Evolutionary conservation across 2,113 vertebrate species (phyloP), one percentile per base, ranked within the genome.

Genomic region (Amphilophus citrinellus): DNA sequence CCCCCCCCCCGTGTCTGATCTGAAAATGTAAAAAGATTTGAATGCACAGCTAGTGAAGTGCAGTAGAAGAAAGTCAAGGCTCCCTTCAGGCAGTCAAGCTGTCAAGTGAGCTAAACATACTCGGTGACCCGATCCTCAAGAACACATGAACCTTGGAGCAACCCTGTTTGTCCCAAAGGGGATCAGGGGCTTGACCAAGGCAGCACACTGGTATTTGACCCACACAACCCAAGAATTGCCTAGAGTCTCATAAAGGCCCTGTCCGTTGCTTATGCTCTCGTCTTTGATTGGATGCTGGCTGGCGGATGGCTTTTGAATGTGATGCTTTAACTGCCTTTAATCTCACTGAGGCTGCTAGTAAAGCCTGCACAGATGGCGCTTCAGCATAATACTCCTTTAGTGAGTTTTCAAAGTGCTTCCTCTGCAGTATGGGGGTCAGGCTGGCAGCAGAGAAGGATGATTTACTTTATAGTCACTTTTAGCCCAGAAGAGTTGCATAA

Each of bases 401-500:
- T 90, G 92, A 90, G 90, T 92, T 91, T 91, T 88, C 20, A 90
- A 89, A 93, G 85, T 85, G 90, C 93, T 93, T 90, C 91, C 87
- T 89, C 86, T 90, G 94, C 92, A 92, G 79, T 92, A 89, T 84
- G 87, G 91, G 93, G 92, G 94, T 93, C 92, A 93, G 90, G 81
- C 88, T 87, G 83, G 86, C 89, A 32, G 90, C 87, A 85, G 83
- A 83, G 76, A 84, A 61, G 88, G 85, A 93, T 94, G 93, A 93
- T 94, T 95, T 94, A 95, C 93, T 89, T 87, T 89, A 76, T 76
- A 88, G 88, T 92, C 94, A 87, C 87, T 92, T 93, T 91, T 91
- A 91, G 87, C 88, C 90, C 50, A 89, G 87, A 88, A 90, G 88
- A 84, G 82, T 94, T 94, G 90, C 92, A 88, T 94, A 94, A 94